These are phyloP conservation scores for Acleris laterana DNA, from an alignment of 2,888 invertebrate genomes.

Conservation along the genomic window DNA sequence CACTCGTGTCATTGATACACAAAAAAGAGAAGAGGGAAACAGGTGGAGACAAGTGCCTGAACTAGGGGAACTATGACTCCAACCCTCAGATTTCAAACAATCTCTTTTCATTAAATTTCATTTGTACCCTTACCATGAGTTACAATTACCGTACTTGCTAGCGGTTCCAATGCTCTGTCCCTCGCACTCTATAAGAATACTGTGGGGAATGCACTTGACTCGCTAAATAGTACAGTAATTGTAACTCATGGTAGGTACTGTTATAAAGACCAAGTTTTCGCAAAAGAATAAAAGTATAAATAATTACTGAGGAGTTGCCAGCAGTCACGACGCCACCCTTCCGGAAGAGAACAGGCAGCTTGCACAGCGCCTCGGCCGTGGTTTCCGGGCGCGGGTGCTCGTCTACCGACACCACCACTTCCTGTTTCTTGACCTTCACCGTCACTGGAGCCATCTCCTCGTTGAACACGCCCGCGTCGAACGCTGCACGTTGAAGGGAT, in stretches of 20 bases:
- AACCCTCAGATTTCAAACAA: no score
- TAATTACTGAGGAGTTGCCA: conserved; percentile 93
- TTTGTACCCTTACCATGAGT: background rate
- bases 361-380: conserved; percentile 90
- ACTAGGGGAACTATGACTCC: no score
- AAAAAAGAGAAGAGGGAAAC: no score
- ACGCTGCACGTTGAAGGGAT: conserved; percentile 82
- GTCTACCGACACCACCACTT: conserved; percentile 90
- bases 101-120: background rate
- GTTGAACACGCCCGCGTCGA: conserved; percentile 93
- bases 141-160: no score
- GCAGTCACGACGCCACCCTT: conserved; percentile 97
- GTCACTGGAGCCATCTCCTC: conserved; percentile 94
- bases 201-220: no score
- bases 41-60: no score
- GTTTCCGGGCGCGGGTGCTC: conserved; percentile 96
- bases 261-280: background rate
- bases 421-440: conserved; percentile 92
- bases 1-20: no score
- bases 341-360: conserved; percentile 94
- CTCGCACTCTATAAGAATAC: no score
- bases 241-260: background rate
- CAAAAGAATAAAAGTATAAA: no score
- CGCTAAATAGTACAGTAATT: no score
- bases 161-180: no score